Evolutionary conservation across 2,888 invertebrate genomes (phyloP).

Genomic region (Physocephala rufipes): DNA sequence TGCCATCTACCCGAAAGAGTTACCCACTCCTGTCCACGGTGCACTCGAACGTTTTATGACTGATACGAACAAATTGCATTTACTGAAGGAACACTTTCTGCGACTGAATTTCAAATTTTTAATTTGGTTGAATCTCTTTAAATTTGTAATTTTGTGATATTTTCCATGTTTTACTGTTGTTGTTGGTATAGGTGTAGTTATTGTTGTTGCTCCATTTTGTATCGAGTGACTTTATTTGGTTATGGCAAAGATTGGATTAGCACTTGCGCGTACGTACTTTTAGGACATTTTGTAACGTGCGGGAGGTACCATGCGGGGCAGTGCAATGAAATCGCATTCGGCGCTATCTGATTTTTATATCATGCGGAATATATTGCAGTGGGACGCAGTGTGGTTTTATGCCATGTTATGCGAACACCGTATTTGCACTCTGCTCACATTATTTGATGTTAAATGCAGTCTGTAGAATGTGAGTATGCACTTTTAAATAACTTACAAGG

Average conservation of each 20-base stretch:
- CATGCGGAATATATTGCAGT: too few species aligned
- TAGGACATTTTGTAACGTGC: constrained; percentile 12
- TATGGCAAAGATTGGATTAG: constrained; percentile 33
- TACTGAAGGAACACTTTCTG: constrained; percentile 9
- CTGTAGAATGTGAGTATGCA: constrained; percentile 4
- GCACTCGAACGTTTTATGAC: neutral
- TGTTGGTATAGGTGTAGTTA: neutral
- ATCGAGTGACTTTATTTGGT: constrained; percentile 12
- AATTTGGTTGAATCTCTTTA: constrained; percentile 33
- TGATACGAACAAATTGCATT: constrained; percentile 30
- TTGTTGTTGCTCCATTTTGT: constrained; percentile 2
- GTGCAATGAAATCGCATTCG: too few species aligned
- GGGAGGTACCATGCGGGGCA: neutral
- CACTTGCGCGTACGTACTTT: constrained; percentile 28
- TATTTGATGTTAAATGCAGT: constrained; percentile 28
- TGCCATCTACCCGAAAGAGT: neutral
- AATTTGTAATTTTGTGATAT: neutral
- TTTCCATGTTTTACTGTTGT: neutral
- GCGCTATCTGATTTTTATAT: too few species aligned
- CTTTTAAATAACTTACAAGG: constrained; percentile 28
- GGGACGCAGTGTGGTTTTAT: neutral
- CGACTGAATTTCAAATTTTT: constrained; percentile 27
- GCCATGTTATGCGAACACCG: neutral
- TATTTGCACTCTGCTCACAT: constrained; percentile 22
- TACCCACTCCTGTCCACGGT: constrained; percentile 21